A percentile compares a stretch with the other conserved stretches of the same genome.
These are phyloP conservation scores for Periparus ater DNA, from an alignment of 2,797 vertebrate genomes.

Conservation along the genomic window DNA sequence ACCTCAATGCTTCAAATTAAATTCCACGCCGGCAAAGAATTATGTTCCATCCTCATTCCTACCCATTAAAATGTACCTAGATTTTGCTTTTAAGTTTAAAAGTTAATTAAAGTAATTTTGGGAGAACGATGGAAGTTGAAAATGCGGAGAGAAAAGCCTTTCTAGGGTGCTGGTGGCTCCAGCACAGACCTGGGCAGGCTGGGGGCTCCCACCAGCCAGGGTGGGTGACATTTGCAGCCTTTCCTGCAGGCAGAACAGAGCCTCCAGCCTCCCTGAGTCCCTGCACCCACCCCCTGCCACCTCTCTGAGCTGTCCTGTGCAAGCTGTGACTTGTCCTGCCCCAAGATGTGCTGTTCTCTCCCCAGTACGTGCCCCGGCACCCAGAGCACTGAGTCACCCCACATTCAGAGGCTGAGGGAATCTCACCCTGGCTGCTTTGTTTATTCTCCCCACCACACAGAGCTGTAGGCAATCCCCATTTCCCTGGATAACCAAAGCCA, in stretches of 20 bases:
- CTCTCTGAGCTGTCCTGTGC: not conserved
- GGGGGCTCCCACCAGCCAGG: not conserved
- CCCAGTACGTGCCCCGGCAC: conserved; percentile 29
- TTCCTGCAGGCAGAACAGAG: not conserved
- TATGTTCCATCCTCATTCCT: not conserved
- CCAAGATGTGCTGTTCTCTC: not conserved
- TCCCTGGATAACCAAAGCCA: not conserved
- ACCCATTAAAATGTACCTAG: not conserved
- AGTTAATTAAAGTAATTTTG: not conserved
- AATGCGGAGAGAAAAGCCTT: not conserved
- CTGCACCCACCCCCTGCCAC: not conserved
- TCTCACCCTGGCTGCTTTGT: conserved; percentile 19
- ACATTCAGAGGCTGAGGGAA: conserved; percentile 1
- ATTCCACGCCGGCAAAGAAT: not conserved
- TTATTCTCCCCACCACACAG: not conserved
- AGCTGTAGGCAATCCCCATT: not conserved
- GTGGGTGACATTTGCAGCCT: not conserved
- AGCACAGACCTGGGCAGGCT: not conserved
- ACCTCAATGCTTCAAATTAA: not conserved
- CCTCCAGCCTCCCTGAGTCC: not conserved
- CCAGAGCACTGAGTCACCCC: conserved; percentile 32
- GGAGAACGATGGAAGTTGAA: not conserved
- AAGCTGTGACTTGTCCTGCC: conserved; percentile 4
- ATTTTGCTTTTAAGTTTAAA: not conserved
- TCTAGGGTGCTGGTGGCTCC: not conserved